Evolutionary conservation across 2,888 invertebrate species (phyloP).

Genomic region (Tanytarsus gracilentus): DNA sequence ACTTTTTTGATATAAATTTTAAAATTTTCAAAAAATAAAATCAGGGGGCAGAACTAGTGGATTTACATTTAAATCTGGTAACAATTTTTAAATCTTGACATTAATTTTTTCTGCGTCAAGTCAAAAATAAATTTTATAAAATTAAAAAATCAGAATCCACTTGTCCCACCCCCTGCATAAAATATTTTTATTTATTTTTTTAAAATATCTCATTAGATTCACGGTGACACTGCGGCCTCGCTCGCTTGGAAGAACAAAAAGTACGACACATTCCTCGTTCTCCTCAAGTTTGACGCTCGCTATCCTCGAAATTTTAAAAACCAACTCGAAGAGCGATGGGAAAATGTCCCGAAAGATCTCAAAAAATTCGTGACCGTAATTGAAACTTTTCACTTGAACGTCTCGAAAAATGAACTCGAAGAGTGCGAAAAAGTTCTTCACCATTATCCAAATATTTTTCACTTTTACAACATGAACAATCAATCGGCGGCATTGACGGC

Average conservation of each 20-base stretch:
- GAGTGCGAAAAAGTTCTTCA: background rate
- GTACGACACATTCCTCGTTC: background rate
- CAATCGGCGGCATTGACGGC: background rate
- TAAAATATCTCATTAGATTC: too few species aligned
- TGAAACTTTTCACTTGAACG: background rate
- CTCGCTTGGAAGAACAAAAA: background rate
- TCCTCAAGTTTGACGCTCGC: background rate
- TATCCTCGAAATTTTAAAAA: constrained; percentile 7
- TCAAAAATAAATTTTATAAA: too few species aligned
- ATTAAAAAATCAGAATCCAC: too few species aligned
- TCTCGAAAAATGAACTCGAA: background rate
- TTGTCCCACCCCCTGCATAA: too few species aligned
- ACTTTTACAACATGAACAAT: background rate
- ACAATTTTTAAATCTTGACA: too few species aligned
- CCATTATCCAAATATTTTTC: background rate
- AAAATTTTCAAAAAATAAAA: too few species aligned
- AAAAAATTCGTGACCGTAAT: background rate
- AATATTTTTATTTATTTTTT: too few species aligned
- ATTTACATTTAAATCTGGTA: too few species aligned
- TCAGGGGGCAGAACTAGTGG: too few species aligned
- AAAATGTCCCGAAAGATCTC: background rate
- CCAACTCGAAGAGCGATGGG: background rate
- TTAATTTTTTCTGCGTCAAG: too few species aligned
- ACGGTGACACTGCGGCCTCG: background rate
- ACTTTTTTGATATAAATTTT: too few species aligned